A percentile compares a stretch with the other conserved stretches of the same genome.
phyloP scores from a whole-genome alignment of 2,888 invertebrate genomes.

The Sphaeridia pumilis region DNA sequence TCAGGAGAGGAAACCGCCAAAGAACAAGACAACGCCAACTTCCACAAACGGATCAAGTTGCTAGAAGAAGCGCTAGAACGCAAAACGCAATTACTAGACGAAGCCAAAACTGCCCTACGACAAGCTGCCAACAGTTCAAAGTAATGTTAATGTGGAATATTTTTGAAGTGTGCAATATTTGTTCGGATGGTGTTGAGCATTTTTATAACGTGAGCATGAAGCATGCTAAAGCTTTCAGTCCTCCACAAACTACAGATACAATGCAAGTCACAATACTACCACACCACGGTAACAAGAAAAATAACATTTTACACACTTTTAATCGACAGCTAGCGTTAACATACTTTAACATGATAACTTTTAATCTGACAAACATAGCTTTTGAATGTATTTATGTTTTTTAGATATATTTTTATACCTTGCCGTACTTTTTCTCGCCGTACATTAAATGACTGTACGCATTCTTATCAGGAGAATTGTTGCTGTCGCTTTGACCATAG shows the following conservation, averaged over 20 bases:
- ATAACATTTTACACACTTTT: no score
- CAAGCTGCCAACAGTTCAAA: conserved; percentile 15
- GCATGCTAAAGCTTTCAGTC: no score
- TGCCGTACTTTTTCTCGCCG: neutral
- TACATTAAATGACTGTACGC: neutral
- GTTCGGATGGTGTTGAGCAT: no score
- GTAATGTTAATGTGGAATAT: conserved; percentile 1
- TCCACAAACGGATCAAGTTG: conserved; percentile 9
- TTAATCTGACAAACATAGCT: no score
- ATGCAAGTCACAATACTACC: no score
- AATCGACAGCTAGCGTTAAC: no score
- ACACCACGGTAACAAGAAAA: no score
- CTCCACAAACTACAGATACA: neutral
- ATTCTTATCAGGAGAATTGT: neutral
- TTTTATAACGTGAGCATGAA: no score
- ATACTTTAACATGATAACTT: no score
- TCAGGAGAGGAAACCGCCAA: conserved; percentile 10
- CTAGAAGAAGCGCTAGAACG: conserved; percentile 21
- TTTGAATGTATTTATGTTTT: neutral
- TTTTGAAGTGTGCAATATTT: no score
- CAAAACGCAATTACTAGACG: conserved; percentile 17
- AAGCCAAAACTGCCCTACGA: conserved; percentile 17
- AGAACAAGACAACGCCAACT: conserved; percentile 1
- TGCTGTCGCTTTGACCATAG: no score
- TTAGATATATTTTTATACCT: neutral